Conservation (phyloP, 2,888 invertebrate genomes). For the Epirrita christyi region DNA sequence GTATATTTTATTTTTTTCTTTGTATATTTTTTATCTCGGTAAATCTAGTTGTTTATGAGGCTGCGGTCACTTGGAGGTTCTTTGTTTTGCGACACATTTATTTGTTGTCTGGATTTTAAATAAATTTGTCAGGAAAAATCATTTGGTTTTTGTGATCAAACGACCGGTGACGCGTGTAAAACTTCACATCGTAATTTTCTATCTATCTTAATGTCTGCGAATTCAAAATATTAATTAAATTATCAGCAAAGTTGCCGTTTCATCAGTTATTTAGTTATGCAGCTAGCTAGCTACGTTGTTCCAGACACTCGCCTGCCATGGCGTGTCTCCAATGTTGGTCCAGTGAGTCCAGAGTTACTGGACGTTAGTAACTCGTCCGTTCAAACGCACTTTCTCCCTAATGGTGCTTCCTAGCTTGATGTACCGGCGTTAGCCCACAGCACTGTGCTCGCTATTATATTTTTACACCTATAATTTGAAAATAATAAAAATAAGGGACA, state of each 20-base stretch:
- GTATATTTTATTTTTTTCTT: constrained; percentile 15
- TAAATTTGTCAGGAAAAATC: not conserved
- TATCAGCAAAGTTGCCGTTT: too few species aligned
- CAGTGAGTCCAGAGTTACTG: not conserved
- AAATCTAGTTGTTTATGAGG: constrained; percentile 41
- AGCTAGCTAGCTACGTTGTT: not conserved
- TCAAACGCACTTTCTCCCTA: not conserved
- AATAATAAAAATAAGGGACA: constrained; percentile 5
- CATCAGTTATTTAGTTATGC: too few species aligned
- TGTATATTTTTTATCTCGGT: constrained; percentile 29
- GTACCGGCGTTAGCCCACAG: constrained; percentile 4
- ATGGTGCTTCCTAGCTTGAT: not conserved
- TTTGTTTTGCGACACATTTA: constrained; percentile 19
- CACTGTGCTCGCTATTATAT: constrained; percentile 19
- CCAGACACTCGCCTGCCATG: not conserved
- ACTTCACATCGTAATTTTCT: too few species aligned
- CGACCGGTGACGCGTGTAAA: not conserved
- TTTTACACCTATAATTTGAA: constrained; percentile 27
- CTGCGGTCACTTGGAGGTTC: constrained; percentile 24
- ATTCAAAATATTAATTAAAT: too few species aligned
- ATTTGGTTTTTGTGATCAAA: constrained; percentile 1
- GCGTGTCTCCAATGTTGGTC: not conserved
- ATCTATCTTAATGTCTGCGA: too few species aligned
- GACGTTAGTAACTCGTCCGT: not conserved
- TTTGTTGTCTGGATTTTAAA: constrained; percentile 14